These are phyloP conservation scores for Merluccius polli DNA, from an alignment of 2,797 vertebrate genomes.

Conservation along the genomic window DNA sequence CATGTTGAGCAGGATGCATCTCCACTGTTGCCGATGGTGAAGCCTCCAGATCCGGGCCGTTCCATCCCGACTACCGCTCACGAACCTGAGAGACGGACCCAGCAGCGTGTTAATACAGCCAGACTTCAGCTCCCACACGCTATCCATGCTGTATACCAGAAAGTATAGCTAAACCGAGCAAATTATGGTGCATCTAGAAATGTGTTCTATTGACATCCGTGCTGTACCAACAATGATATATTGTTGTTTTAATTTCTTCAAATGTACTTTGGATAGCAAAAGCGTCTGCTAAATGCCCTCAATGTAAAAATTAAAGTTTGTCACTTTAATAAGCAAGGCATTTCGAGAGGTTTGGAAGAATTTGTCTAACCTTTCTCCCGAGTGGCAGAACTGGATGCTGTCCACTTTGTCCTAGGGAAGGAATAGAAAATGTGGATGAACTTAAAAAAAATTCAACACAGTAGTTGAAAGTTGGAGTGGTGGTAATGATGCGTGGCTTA, in stretches of 20 bases:
- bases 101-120: neutral
- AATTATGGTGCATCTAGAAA: no score
- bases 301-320: no score
- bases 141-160: no score
- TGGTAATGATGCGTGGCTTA: neutral
- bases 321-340: neutral
- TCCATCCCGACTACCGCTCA: slow-evolving; percentile 95
- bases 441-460: neutral
- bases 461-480: neutral
- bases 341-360: neutral
- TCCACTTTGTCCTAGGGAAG: slow-evolving; percentile 91
- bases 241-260: no score
- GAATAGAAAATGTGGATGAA: neutral
- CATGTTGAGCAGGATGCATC: slow-evolving; percentile 90
- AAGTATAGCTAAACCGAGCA: no score
- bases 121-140: neutral
- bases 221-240: no score
- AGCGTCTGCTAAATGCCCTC: no score
- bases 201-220: no score
- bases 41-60: slow-evolving; percentile 93
- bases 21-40: slow-evolving; percentile 87
- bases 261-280: no score
- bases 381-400: slow-evolving; percentile 96
- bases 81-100: slow-evolving; percentile 77
- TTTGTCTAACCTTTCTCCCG: slow-evolving; percentile 80